phyloP scores from a whole-genome alignment of 2,888 invertebrate species.

The Glyphotaelius pellucidus region DNA sequence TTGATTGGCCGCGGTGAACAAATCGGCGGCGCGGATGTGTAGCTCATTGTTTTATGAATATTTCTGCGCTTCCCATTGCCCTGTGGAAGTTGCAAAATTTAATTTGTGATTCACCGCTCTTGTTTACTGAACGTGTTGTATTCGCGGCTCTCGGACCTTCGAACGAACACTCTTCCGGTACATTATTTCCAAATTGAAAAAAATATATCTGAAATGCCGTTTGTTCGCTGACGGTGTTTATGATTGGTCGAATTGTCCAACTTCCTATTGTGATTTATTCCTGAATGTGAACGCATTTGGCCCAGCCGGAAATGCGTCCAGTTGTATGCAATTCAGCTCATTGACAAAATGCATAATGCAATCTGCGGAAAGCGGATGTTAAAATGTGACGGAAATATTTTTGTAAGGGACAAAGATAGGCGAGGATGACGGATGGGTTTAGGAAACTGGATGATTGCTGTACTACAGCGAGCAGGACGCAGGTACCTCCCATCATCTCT shows the following conservation, averaged over 20 bases:
- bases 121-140: neutral
- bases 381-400: constrained; percentile 65
- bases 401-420: constrained; percentile 56
- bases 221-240: constrained; percentile 48
- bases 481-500: neutral
- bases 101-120: constrained; percentile 46
- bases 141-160: constrained; percentile 22
- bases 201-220: constrained; percentile 14
- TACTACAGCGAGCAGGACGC: neutral
- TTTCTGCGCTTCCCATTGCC: constrained; percentile 31
- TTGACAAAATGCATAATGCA: constrained; percentile 64
- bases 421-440: constrained; percentile 62
- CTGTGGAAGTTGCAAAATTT: constrained; percentile 51
- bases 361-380: constrained; percentile 61
- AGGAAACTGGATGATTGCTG: constrained; percentile 20
- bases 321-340: constrained; percentile 59
- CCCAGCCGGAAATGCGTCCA: constrained; percentile 63
- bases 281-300: constrained; percentile 37
- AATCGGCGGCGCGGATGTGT: constrained; percentile 62
- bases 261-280: constrained; percentile 61
- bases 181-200: constrained; percentile 49
- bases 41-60: constrained; percentile 61
- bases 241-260: constrained; percentile 44
- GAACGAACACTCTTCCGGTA: constrained; percentile 51
- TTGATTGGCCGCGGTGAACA: constrained; percentile 64